Evolutionary conservation across 1,140 invertebrate species (phyloP), one percentile per base, ranked within the genome.

Genomic region (Brachionus koreanus): DNA sequence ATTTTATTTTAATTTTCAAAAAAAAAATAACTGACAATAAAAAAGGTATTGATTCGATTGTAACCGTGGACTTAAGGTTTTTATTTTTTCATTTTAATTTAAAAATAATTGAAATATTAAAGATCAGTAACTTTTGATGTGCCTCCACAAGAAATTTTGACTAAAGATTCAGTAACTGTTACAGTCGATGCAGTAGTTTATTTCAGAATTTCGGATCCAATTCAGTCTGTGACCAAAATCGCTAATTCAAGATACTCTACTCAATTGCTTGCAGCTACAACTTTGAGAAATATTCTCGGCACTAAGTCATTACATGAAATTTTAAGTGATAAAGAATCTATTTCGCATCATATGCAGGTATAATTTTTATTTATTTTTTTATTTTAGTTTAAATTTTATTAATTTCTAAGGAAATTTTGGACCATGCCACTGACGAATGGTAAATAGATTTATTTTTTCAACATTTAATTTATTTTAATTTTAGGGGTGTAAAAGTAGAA

Each of bases 71-170:
- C 75, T 67, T 84, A 23, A 84, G 83, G 75, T 83, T 83, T 37
- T 46, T 98, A 85, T 94, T 98, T 82, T 98, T 98, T 89, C 96
- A 96, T 29, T 90, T 97, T 84, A 85, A 86, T 1, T 65, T 65
- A 10, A 29, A 35, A 29, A 12, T 33, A 29, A 29, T 35, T 25
- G 9, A 33, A 6, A 13, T 25, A 16, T 5, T 23, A 79, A n/a
- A n/a, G 76, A 79, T 75, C 76, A 35, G 23, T 83, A 16, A 83
- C 83, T 5, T 83, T 81, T 52, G 83, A 84, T 82, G 83, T 84
- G 12, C 82, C 83, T 37, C 82, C 74, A 29, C 84, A 84, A 43
- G 84, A 84, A 65, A 84, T 84, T 33, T 37, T 84, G 61, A 84
- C 84, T 10, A 84, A 79, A 82, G 84, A 84, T n/a, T n/a, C n/a